Percentiles rank a stretch among this genome's conserved stretches.
phyloP scores from a whole-genome alignment of 1,140 invertebrate species.

The Drosophila repleta region DNA sequence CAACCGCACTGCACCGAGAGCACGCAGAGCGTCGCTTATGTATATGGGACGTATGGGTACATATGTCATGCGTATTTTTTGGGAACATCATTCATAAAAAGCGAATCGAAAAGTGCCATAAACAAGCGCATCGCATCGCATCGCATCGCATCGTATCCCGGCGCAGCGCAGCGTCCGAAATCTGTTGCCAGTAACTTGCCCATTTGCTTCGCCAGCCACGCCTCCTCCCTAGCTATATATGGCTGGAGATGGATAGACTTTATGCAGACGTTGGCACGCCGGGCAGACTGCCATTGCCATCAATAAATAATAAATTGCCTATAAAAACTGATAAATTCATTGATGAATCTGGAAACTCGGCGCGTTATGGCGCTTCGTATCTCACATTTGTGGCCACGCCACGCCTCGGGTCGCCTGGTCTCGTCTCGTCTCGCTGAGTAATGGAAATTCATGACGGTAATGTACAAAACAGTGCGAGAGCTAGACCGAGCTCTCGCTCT shows the following conservation, averaged over 20 bases:
- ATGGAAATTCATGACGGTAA: constrained; percentile 75
- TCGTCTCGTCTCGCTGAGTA: constrained; percentile 47
- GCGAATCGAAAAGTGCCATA: constrained; percentile 21
- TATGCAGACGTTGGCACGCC: constrained; percentile 18
- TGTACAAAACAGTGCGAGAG: constrained; percentile 33
- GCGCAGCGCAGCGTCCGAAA: constrained; percentile 16
- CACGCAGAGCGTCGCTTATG: constrained; percentile 11
- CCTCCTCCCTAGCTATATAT: constrained; percentile 1
- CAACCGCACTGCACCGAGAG: constrained; percentile 5
- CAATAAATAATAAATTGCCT: constrained; percentile 82
- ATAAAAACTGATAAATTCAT: constrained; percentile 81
- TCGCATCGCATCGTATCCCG: too few relatives aligned
- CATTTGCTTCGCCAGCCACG: not conserved
- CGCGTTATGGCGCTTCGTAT: constrained; percentile 5
- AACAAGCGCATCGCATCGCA: constrained; percentile 14
- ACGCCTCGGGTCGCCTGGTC: not conserved
- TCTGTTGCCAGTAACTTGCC: constrained; percentile 30
- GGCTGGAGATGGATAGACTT: constrained; percentile 51
- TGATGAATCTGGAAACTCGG: constrained; percentile 63
- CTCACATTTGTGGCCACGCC: constrained; percentile 46
- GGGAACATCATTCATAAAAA: constrained; percentile 23
- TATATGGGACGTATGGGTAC: not conserved
- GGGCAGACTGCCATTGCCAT: constrained; percentile 36
- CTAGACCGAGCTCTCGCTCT: too few relatives aligned
- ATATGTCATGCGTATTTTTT: constrained; percentile 14